Conservation (phyloP, 2,888 invertebrate species). For the Drosophila parthenogenetica region DNA sequence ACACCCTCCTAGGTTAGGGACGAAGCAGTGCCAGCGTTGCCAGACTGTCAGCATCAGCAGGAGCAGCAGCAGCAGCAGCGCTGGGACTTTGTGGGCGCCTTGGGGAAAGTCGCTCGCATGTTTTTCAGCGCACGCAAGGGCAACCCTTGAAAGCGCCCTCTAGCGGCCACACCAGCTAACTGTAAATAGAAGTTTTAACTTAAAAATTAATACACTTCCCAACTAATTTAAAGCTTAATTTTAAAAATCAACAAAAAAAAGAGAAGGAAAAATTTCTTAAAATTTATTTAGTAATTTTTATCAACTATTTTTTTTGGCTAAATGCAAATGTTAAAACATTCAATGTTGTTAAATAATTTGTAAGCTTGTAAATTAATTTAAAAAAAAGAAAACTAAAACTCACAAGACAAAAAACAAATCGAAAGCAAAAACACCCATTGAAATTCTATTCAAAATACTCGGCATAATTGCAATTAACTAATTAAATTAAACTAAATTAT, state of each 20-base stretch:
- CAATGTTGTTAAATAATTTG: constrained; percentile 85
- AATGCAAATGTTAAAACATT: constrained; percentile 81
- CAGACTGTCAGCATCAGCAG: constrained; percentile 54
- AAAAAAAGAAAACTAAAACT: constrained; percentile 14
- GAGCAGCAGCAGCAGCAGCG: constrained; percentile 55
- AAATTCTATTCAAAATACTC: constrained; percentile 73
- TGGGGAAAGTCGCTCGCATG: constrained; percentile 82
- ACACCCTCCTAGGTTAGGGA: constrained; percentile 88
- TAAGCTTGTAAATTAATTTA: constrained; percentile 82
- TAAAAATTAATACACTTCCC: background rate
- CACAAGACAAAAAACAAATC: constrained; percentile 40
- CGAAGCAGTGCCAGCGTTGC: constrained; percentile 37
- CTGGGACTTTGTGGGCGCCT: constrained; percentile 81
- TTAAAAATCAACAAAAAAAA: constrained; percentile 5
- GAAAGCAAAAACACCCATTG: constrained; percentile 54
- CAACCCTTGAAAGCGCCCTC: constrained; percentile 19
- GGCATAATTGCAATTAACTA: constrained; percentile 65
- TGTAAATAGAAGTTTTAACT: constrained; percentile 14
- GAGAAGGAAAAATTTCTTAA: background rate
- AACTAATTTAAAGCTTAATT: constrained; percentile 11
- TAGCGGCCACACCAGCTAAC: background rate
- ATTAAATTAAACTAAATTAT: constrained; percentile 45
- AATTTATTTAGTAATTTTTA: constrained; percentile 33
- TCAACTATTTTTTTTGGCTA: constrained; percentile 41
- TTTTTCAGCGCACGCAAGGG: constrained; percentile 80